Evolutionary conservation across 2,797 vertebrate species (phyloP), one percentile per base, ranked within the genome.

Genomic region (Falco biarmicus): DNA sequence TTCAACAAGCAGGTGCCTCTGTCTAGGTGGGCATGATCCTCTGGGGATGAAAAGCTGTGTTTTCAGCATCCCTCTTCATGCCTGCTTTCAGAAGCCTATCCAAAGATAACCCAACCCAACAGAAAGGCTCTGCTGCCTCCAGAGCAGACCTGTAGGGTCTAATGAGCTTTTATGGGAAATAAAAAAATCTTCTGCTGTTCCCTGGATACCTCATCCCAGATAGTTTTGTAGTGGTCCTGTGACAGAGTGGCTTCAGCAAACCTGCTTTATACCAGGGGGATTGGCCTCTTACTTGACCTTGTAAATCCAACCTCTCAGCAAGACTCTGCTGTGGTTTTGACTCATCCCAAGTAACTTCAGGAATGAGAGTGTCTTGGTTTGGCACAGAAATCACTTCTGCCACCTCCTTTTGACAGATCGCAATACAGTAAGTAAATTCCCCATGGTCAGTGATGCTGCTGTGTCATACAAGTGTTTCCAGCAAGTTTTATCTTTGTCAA

Each of bases 41-140:
- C 32, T n/a, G 53, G 43, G 68, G 70, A 13, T 10, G 16, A 6
- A 59, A 69, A 82, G 22, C 25, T 14, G 5, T 16, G 10, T 47
- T 45, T 8, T 3, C 65, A 11, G 13, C 19, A 32, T 53, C 56
- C 14, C 18, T 1, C 45, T 20, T 45, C 28, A 24, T 4, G 12
- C 16, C 32, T 66, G 51, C n/a, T 75, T 16, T 6, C 39, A 43
- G 73, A 31, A 76, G 12, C 51, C 18, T 26, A 22, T 48, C 63
- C 57, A 8, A 65, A 54, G 24, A 13, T 7, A 11, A 32, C 17
- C 0, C 0, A 51, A 77, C 47, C 26, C 31, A 9, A 14, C 0
- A 13, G n/a, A 53, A 81, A 87, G 15, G 34, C 66, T 81, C 19
- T 1, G 0, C 26, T 80, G 60, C 41, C n/a, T 60, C 54, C 50